Conservation (phyloP, 2,888 invertebrate genomes). For the Agapostemon virescens region DNA sequence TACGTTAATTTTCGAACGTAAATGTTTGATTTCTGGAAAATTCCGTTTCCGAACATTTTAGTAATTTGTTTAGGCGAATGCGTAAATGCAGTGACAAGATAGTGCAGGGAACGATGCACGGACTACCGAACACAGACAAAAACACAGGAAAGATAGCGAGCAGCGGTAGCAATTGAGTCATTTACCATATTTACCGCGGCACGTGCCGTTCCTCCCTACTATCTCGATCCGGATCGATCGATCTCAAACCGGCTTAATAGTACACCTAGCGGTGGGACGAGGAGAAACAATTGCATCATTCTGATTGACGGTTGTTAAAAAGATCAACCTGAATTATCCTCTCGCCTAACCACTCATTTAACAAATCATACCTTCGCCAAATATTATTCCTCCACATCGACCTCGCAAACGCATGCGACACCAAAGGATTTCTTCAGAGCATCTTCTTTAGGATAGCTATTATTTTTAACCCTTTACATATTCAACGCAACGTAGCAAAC, state of each 20-base stretch:
- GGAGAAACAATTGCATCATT: conserved; percentile 16
- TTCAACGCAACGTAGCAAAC: too few relatives aligned
- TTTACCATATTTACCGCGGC: conserved; percentile 64
- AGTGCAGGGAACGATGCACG: background rate
- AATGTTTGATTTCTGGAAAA: background rate
- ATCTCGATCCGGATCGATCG: conserved; percentile 42
- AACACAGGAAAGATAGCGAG: conserved; percentile 12
- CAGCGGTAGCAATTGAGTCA: conserved; percentile 61
- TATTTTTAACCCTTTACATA: too few relatives aligned
- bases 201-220: conserved; percentile 37
- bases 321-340: background rate
- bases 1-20: too few relatives aligned
- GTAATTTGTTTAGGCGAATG: background rate
- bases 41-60: background rate
- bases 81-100: background rate
- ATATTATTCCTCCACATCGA: background rate
- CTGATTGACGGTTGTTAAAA: conserved; percentile 11
- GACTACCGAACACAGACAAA: conserved; percentile 13
- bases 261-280: conserved; percentile 13
- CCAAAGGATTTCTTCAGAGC: background rate
- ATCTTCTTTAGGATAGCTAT: too few relatives aligned
- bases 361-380: background rate
- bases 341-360: background rate
- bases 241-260: conserved; percentile 50
- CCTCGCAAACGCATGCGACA: background rate